These are phyloP conservation scores for Frankliniella intonsa DNA, from an alignment of 2,888 invertebrate species.

Conservation along the genomic window DNA sequence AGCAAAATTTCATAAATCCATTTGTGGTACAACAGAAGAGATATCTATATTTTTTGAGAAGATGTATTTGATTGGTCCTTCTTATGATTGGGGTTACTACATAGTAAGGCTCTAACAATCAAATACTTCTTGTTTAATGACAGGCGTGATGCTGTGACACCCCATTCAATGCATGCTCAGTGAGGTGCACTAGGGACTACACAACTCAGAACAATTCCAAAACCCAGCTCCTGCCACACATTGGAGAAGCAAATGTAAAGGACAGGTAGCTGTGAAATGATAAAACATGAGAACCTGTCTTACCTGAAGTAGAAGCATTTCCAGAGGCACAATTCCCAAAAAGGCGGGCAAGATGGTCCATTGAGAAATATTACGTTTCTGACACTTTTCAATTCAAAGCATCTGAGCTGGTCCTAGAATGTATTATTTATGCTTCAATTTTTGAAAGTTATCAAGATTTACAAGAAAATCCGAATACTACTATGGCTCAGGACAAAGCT, in stretches of 20 bases:
- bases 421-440: not conserved
- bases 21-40: too few relatives aligned
- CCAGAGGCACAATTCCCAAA: slow-evolving; percentile 24
- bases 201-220: not conserved
- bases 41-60: too few relatives aligned
- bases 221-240: not conserved
- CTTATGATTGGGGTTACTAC: too few relatives aligned
- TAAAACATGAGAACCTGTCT: slow-evolving; percentile 14
- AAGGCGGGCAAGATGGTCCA: slow-evolving; percentile 25
- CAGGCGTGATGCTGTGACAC: not conserved
- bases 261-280: slow-evolving; percentile 19
- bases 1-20: too few relatives aligned
- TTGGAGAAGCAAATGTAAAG: slow-evolving; percentile 5
- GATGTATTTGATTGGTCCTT: too few relatives aligned
- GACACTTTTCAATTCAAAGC: slow-evolving; percentile 20
- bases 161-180: not conserved
- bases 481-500: not conserved
- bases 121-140: not conserved
- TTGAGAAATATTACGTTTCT: slow-evolving; percentile 9
- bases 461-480: not conserved
- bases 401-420: slow-evolving; percentile 19
- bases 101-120: too few relatives aligned
- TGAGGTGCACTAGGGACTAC: slow-evolving; percentile 3
- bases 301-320: slow-evolving; percentile 13
- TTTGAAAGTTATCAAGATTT: not conserved